Conservation (phyloP, 2,797 vertebrate species). For the Coilia nasus region DNA sequence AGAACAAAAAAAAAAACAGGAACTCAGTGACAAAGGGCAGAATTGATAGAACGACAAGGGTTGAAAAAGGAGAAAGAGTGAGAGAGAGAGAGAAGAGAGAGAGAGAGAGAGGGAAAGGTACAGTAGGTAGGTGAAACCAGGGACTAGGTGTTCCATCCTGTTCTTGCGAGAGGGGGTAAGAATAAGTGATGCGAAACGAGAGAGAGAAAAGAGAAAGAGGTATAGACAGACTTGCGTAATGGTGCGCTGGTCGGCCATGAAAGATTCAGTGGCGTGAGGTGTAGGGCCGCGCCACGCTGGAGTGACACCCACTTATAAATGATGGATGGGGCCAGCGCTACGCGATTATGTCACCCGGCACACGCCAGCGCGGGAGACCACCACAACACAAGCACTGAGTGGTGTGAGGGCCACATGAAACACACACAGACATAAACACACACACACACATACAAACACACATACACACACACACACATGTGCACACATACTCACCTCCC, state of each 20-base stretch:
- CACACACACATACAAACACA: too few relatives aligned
- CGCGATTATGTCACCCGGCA: neutral
- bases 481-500: too few relatives aligned
- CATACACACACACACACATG: too few relatives aligned
- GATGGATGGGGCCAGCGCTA: neutral
- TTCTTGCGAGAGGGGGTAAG: too few relatives aligned
- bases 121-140: too few relatives aligned
- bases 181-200: neutral
- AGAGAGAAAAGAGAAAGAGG: neutral
- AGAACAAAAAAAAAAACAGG: too few relatives aligned
- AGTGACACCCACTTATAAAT: slow-evolving; percentile 21
- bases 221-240: neutral
- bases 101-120: too few relatives aligned
- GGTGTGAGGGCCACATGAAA: neutral
- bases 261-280: slow-evolving; percentile 12
- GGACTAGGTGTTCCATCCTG: too few relatives aligned
- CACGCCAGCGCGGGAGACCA: neutral
- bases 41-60: too few relatives aligned
- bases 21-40: too few relatives aligned
- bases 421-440: neutral
- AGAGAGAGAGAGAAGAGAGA: too few relatives aligned
- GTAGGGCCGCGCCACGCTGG: neutral
- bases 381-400: neutral
- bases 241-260: neutral
- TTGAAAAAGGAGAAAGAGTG: too few relatives aligned